These are phyloP conservation scores for Pseudonaja textilis DNA, from an alignment of 2,113 vertebrate genomes.

Conservation along the genomic window DNA sequence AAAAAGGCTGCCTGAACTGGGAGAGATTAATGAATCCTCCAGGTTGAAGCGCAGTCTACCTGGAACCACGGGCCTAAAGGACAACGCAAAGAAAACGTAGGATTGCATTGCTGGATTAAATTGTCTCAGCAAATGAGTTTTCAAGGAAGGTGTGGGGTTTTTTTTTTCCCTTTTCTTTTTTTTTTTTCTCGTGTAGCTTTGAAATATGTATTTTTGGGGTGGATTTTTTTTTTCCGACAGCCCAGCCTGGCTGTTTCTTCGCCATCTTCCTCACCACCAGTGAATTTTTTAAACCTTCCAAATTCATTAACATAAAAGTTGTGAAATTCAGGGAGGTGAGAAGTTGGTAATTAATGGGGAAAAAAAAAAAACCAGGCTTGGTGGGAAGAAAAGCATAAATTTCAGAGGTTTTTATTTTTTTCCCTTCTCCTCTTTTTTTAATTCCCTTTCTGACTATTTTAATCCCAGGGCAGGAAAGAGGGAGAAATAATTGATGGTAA, in stretches of 20 bases:
- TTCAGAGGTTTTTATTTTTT: neutral
- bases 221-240: neutral
- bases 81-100: neutral
- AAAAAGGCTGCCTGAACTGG: neutral
- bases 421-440: too few relatives aligned
- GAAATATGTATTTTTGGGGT: neutral
- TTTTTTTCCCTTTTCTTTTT: too few relatives aligned
- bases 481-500: neutral
- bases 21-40: neutral
- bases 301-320: neutral
- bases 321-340: neutral
- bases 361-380: neutral
- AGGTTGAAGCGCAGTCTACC: neutral
- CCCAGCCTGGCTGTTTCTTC: neutral
- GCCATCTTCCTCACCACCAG: too few relatives aligned
- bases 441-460: neutral
- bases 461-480: neutral
- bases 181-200: neutral
- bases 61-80: neutral
- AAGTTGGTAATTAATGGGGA: neutral
- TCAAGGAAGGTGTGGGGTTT: neutral
- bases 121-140: neutral
- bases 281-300: neutral
- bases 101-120: neutral
- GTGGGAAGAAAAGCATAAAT: neutral